Conservation (phyloP, 2,797 vertebrate species). For the Sebastes itinus region DNA sequence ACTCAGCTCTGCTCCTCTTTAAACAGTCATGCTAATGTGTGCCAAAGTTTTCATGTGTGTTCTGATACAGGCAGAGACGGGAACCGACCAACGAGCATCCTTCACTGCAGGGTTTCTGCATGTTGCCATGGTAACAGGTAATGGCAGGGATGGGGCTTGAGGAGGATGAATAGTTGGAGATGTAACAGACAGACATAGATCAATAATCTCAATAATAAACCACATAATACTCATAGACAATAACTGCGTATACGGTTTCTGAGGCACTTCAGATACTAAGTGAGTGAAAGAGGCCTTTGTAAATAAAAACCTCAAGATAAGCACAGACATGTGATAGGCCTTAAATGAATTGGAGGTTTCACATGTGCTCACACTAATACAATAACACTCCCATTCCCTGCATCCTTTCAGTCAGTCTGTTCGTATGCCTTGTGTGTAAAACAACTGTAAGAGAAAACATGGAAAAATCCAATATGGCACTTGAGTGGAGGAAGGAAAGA, state of each 20-base stretch:
- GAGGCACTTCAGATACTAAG: background rate
- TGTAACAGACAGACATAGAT: slow-evolving; percentile 4
- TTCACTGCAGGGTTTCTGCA: background rate
- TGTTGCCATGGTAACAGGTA: slow-evolving; percentile 65
- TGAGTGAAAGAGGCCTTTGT: background rate
- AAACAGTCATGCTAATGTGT: background rate
- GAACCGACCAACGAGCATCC: background rate
- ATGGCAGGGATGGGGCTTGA: background rate
- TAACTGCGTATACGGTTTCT: background rate
- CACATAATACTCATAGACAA: background rate
- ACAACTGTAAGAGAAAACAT: too few relatives aligned
- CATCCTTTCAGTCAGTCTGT: background rate
- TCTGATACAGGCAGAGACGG: background rate
- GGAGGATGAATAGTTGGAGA: slow-evolving; percentile 16
- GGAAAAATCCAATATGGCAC: too few relatives aligned
- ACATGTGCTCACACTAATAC: slow-evolving; percentile 4
- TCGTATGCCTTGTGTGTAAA: too few relatives aligned
- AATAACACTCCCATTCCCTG: background rate
- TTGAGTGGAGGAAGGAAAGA: too few relatives aligned
- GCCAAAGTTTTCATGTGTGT: background rate
- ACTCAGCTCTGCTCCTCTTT: background rate
- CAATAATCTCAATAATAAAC: slow-evolving; percentile 14
- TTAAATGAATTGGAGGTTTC: slow-evolving; percentile 11
- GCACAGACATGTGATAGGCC: slow-evolving; percentile 9
- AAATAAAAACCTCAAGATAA: slow-evolving; percentile 3